Conservation (phyloP, 64 coral and sea anemone genomes). For the Actinia equina region DNA sequence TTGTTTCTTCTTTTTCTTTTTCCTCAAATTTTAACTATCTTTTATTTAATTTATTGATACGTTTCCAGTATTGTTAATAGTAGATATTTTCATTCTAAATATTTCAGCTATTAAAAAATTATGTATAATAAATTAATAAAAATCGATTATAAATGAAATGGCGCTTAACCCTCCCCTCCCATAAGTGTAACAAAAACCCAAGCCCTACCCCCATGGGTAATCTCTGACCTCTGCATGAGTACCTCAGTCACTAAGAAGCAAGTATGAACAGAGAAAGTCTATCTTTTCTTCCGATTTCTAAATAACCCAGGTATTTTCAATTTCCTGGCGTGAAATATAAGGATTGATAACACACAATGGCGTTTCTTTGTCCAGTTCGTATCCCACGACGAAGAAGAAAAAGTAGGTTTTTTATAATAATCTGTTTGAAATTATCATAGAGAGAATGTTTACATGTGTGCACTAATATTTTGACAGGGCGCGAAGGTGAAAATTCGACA, state of each 20-base stretch:
- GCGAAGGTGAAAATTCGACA: slow-evolving; percentile 35
- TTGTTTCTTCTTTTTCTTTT: too few relatives aligned
- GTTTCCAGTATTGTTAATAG: too few relatives aligned
- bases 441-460: slow-evolving; percentile 45
- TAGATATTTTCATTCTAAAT: too few relatives aligned
- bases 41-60: too few relatives aligned
- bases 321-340: background rate
- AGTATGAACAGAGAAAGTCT: background rate
- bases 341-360: slow-evolving; percentile 26
- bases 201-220: background rate
- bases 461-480: slow-evolving; percentile 43
- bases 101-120: too few relatives aligned
- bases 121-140: background rate
- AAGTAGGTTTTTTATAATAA: slow-evolving; percentile 23
- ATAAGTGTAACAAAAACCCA: background rate
- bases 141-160: background rate
- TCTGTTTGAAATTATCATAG: slow-evolving; percentile 10
- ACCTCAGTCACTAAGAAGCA: background rate
- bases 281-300: background rate
- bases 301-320: slow-evolving; percentile 2
- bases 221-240: background rate
- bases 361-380: slow-evolving; percentile 64
- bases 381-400: slow-evolving; percentile 59
- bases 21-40: too few relatives aligned
- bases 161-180: background rate